Evolutionary conservation across 2,888 invertebrate genomes (phyloP), one percentile per base, ranked within the genome.

Genomic region (Muschampia plurimacula): DNA sequence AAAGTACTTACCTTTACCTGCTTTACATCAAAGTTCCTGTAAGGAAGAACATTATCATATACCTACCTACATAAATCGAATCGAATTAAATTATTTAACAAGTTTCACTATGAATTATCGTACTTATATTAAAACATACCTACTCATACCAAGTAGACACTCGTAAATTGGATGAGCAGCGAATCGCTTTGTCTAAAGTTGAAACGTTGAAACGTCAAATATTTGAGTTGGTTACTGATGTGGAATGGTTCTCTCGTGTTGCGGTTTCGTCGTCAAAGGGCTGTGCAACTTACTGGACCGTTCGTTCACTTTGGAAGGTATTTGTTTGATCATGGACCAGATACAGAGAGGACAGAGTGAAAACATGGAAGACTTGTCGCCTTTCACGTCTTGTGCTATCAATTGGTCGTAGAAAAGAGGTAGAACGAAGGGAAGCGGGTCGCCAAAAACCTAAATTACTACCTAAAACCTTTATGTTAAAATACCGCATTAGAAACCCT

Each of bases 211-310:
- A 55, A 55, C 63, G 63, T 72, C 66, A 72, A 72, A 68, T 72
- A 68, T 68, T 72, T 72, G 67, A 72, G 64, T 68, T 68, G 44
- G 63, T 49, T 67, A 67, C 72, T 36, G 39, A 68, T 63, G 72
- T 72, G 13, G 63, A 68, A 67, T 67, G 64, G 62, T 57, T 63
- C 65, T 46, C 28, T 60, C 67, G 72, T 63, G 62, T 46, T 72
- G 72, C 28, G 72, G 72, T 72, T 68, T 52, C 15, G 63, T 44
- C 57, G 72, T 68, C 67, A 7, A 39, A 39, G 7, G 63, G 57
- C 28, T 63, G 52, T n/a, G 46, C 32, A 13, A 32, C 36, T 49
- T 12, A 36, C 46, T 36, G 68, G 44, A 32, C 46, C 32, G 2
- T 13, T 28, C 32, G 49, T 3, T 49, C 49, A 1, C 28, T 9